phyloP scores from a whole-genome alignment of 2,888 invertebrate genomes.

The Melieria crassipennis region DNA sequence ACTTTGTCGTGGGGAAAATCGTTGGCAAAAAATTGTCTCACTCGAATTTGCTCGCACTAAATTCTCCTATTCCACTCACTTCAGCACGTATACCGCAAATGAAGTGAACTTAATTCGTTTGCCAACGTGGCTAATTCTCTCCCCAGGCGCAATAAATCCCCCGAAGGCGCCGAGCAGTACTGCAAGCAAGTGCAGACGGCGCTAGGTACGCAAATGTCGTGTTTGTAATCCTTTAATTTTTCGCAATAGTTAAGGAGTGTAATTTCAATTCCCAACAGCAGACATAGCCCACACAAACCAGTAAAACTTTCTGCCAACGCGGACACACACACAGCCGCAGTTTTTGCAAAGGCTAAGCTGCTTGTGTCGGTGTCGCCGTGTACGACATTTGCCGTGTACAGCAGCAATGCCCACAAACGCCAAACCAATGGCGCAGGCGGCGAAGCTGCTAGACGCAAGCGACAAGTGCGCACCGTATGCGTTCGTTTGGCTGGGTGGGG shows the following conservation, averaged over 20 bases:
- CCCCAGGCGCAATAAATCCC: not conserved
- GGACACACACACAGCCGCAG: too few species aligned
- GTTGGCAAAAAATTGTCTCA: too few species aligned
- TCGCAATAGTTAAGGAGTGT: slow-evolving; percentile 7
- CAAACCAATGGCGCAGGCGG: slow-evolving; percentile 32
- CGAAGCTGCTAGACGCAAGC: slow-evolving; percentile 18
- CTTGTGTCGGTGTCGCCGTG: slow-evolving; percentile 5
- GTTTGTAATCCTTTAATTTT: slow-evolving; percentile 42
- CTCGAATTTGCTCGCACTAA: too few species aligned
- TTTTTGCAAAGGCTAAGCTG: too few species aligned
- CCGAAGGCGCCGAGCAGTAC: not conserved
- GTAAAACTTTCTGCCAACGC: not conserved
- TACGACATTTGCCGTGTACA: not conserved
- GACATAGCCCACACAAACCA: not conserved
- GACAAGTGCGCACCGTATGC: too few species aligned
- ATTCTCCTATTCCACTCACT: too few species aligned
- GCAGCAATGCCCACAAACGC: too few species aligned
- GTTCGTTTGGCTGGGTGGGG: too few species aligned
- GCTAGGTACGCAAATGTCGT: not conserved
- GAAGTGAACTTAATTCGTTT: too few species aligned
- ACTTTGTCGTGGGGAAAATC: too few species aligned
- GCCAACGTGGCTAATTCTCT: not conserved
- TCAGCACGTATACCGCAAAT: too few species aligned
- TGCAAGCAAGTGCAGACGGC: not conserved
- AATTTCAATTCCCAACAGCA: slow-evolving; percentile 28